Base-by-base conservation (phyloP, 2,113 vertebrate genomes). In the Morone saxatilis region DNA sequence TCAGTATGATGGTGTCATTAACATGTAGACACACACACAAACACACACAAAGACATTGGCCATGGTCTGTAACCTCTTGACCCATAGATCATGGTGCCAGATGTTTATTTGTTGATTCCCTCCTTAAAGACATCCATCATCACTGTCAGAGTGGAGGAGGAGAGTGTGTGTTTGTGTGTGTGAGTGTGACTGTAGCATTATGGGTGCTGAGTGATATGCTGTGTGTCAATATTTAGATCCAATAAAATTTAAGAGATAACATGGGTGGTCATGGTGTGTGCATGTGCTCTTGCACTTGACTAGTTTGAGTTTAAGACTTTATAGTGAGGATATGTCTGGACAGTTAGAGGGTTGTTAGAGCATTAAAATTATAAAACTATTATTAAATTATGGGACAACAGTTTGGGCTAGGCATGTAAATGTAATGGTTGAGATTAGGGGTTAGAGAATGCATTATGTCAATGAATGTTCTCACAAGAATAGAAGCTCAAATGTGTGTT, bases 111-210 rank as follows among this genome's bases (percentile, higher is more conserved):
- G 88, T 91, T 88, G 90, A 91, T 86, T 86, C 77, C 86, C 71
- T 84, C 88, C 82, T 92, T 78, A 56, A 88, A 72, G 47, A 81
- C 87, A 93, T 94, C 93, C 91, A 92, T 93, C 93, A 94, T 89
- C 86, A 48, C 72, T 83, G 90, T 90, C 88, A 83, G 54, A 41
- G 53, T 45, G 76, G 65, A 84, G 61, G 43, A 63, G 71, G 70
- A 63, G 76, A 7, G 60, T 56, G 73, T 73, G 72, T 84, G 79
- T 71, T 50, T 66, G 78, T 72, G 59, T 69, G 48, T 65, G 51
- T 61, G 71, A 8, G 76, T 47, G 77, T 70, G 65, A 41, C 38
- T 71, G 62, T 67, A 38, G 67, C 57, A 45, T 77, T 60, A 53
- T 50, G 54, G 59, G 43, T 76, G 80, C 45, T 76, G 90, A 90